These are phyloP conservation scores for Cepphus grylle DNA, from an alignment of 2,113 vertebrate species.

Conservation along the genomic window DNA sequence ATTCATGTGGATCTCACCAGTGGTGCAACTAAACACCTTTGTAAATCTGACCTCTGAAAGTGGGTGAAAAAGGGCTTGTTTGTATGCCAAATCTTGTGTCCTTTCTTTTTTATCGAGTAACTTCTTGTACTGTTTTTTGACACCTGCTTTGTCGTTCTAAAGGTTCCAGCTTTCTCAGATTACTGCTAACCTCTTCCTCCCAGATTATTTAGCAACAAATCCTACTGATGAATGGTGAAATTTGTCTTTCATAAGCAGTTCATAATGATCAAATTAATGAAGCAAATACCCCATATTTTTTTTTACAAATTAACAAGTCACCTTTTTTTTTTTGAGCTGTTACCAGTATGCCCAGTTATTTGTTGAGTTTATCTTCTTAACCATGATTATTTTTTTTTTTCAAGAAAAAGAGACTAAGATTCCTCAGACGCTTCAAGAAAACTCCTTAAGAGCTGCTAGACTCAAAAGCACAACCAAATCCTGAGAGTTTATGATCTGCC, in stretches of 20 bases:
- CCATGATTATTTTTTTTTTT: not conserved
- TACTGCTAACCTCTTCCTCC: not conserved
- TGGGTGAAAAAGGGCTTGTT: not conserved
- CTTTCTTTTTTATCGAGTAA: not conserved
- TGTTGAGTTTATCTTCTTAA: not conserved
- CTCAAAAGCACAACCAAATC: not conserved
- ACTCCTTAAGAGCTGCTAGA: not conserved
- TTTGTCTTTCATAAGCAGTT: not conserved
- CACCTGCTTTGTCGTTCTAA: rapidly evolving
- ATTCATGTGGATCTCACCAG: not conserved
- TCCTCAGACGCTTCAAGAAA: not conserved
- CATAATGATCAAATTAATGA: not conserved
- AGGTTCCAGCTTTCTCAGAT: not conserved
- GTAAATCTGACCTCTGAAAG: not conserved
- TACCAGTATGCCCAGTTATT: not conserved
- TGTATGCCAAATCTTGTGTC: not conserved
- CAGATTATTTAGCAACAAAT: not conserved
- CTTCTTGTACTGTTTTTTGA: not conserved
- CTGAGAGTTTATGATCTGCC: not conserved
- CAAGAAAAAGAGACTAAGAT: not conserved
- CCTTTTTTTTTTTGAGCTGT: not conserved
- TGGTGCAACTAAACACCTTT: not conserved
- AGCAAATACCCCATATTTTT: not conserved
- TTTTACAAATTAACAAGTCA: not conserved
- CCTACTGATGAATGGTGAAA: not conserved